Base-by-base conservation (phyloP, 1,140 invertebrate species). In the Aphidius ervi region DNA sequence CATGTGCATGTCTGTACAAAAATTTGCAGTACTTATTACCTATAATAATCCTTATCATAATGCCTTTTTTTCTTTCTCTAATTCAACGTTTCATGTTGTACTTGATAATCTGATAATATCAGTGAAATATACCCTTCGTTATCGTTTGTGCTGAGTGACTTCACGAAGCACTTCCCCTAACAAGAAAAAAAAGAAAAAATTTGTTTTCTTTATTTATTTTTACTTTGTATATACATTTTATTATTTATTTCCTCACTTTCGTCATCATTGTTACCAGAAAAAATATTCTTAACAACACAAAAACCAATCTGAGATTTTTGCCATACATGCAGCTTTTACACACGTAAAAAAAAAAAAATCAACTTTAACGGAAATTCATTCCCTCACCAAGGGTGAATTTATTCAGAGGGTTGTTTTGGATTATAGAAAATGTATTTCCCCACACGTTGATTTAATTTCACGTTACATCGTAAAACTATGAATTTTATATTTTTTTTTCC, bases 1-100 rank as follows among this genome's bases (percentile, higher is more conserved):
- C 23, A 31, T 31, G 23, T 31, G 23, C 23, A 31, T 62, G 46
- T 41, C 37, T 52, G 60, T 65, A 63, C 56, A 46, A 42, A 42
- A 16, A 7, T 9, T 49, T 39, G 23, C 37, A 43, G 23, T 31
- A 31, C 23, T 31, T 31, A 31, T 31, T 31, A 31, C 23, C 4
- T 4, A 16, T 9, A 54, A n/a, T 16, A 37, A 23, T 9, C 7
- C 9, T 9, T 39, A 37, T 39, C 7, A 31, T 9, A 7, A 52
- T 52, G 37, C 40, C 40, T 9, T 52, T 39, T 55, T 16, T 55
- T 9, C n/a, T 43, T 16, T 37, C 10, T 9, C 10, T 50, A 8
- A 5, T 20, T n/a, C 42, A 8, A 7, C 9, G 2, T 43, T 10
- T 43, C 42, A 43, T 43, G 7, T 10, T 43, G 42, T 7, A 7